Evolutionary conservation across 2,113 vertebrate species (phyloP), one percentile per base, ranked within the genome.

Genomic region (Athene cunicularia): DNA sequence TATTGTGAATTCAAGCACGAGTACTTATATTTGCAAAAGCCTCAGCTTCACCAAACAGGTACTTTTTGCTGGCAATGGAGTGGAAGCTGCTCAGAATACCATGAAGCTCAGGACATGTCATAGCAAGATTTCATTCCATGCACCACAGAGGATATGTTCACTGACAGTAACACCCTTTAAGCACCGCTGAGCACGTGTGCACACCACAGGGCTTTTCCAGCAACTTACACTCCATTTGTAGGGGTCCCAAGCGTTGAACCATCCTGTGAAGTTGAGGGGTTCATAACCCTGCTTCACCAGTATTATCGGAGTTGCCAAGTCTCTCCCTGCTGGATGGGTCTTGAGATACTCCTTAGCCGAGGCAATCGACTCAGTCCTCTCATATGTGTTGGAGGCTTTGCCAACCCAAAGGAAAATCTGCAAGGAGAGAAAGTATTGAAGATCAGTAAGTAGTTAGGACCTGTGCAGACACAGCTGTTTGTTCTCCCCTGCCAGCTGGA

Each of bases 401-500:
- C 99, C 99, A 17, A 99, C 47, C 99, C 99, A 99, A 45, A 99
- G 96, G 98, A 99, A 99, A 94, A 99, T 87, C 99, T 99, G 85
- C 73, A 50, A 43, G 37, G 39, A 67, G 35, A 93, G 33, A 52
- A 75, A 30, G 37, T n/a, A 52, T 8, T 74, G 35, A 58, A 67
- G 79, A 70, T 50, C 66, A 49, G 45, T 1, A 39, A 79, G 95
- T 2, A 70, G 33, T 15, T 5, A 47, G 74, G 43, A 72, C 39
- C 55, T 43, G 84, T 45, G 71, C 49, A 88, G 30, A 58, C 7
- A 21, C 0, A 2, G 87, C 19, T 90, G 19, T 45, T 80, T 59
- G 43, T 2, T 70, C 74, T 49, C 30, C 21, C 14, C 30, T 62
- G 43, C 39, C 84, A 76, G 12, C 1, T 19, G 62, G 18, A 90